Conservation (phyloP, 2,797 vertebrate species). For the Xenentodon cancila region DNA sequence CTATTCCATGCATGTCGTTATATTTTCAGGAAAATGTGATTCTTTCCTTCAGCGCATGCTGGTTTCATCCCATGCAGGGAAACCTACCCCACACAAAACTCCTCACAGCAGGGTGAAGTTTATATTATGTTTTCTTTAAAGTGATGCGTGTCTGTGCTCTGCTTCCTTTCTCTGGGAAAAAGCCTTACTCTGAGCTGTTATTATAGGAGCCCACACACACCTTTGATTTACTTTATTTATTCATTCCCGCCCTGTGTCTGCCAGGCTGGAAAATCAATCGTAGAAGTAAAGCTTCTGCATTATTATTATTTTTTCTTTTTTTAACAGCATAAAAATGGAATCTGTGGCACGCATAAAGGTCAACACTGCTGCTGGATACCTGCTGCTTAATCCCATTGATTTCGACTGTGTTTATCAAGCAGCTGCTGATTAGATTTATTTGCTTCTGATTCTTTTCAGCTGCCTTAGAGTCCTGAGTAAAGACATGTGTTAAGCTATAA, state of each 20-base stretch:
- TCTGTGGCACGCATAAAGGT: constrained; percentile 19
- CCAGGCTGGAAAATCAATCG: neutral
- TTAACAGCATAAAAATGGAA: constrained; percentile 13
- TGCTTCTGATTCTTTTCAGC: constrained; percentile 6
- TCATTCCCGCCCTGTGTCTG: constrained; percentile 6
- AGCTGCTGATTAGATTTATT: constrained; percentile 6
- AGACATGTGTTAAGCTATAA: neutral
- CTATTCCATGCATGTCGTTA: constrained; percentile 28
- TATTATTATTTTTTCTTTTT: neutral
- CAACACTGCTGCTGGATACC: constrained; percentile 1
- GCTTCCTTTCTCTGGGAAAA: constrained; percentile 26
- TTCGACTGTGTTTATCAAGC: constrained; percentile 1
- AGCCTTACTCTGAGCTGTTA: constrained; percentile 18
- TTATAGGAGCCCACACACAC: constrained; percentile 22
- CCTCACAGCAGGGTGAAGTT: constrained; percentile 45
- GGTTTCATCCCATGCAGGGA: constrained; percentile 35
- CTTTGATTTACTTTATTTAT: constrained; percentile 17
- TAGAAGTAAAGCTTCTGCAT: neutral
- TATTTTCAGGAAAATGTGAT: constrained; percentile 28
- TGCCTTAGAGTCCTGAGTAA: constrained; percentile 13
- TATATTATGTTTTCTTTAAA: constrained; percentile 49
- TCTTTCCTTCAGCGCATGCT: constrained; percentile 20
- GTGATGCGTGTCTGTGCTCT: constrained; percentile 39
- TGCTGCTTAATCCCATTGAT: constrained; percentile 2
- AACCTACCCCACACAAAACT: constrained; percentile 23